A percentile compares a stretch with the other conserved stretches of the same genome.
Evolutionary conservation across 2,113 vertebrate species (phyloP).

Genomic region (Mobula hypostoma): DNA sequence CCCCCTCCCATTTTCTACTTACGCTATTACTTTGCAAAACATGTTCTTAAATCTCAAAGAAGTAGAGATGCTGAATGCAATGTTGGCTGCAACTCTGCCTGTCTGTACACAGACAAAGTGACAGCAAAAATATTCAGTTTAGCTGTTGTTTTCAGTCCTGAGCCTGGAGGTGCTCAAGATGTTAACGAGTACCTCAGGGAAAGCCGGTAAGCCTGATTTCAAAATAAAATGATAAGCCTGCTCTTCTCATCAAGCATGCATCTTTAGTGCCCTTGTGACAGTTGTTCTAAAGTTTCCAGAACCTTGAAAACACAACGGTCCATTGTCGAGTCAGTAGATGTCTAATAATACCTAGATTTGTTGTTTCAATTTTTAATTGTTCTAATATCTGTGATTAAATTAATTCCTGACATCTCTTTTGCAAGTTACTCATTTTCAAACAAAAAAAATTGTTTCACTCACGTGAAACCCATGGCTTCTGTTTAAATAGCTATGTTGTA

Average conservation of each 20-base stretch:
- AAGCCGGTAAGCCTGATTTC: not conserved
- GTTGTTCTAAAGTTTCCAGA: not conserved
- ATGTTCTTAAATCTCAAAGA: not conserved
- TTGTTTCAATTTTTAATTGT: not conserved
- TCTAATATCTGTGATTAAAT: not conserved
- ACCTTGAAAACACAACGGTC: not conserved
- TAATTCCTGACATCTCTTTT: not conserved
- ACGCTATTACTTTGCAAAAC: not conserved
- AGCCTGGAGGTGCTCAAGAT: not conserved
- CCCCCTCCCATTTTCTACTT: not conserved
- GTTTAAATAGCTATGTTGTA: not conserved
- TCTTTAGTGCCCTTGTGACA: not conserved
- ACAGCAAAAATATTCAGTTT: not conserved
- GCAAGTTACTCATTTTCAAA: not conserved
- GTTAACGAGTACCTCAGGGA: slow-evolving; percentile 25
- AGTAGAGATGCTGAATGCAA: slow-evolving; percentile 6
- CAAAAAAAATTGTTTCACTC: too few species aligned
- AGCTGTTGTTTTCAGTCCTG: not conserved
- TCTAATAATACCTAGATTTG: not conserved
- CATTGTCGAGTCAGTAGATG: not conserved
- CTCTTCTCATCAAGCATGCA: slow-evolving; percentile 12
- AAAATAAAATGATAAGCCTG: not conserved
- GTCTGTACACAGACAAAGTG: not conserved
- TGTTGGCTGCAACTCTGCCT: not conserved
- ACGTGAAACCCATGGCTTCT: not conserved